Conservation (phyloP, 2,888 invertebrate genomes). For the Mallateleia sp. region DNA sequence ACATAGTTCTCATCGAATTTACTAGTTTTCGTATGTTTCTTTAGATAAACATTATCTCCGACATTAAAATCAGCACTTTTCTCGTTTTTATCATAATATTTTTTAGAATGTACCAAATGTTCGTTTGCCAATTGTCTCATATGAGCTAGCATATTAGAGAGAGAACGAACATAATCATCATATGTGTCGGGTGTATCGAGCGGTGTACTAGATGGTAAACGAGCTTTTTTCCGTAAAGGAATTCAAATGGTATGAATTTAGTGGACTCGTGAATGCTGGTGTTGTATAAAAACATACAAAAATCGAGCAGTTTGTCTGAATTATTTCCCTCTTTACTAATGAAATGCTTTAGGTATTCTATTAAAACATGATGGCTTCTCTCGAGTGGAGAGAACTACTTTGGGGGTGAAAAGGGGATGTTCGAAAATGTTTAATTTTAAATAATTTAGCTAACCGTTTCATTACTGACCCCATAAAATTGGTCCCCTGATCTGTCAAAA, state of each 20-base stretch:
- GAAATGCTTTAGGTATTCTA: conserved; percentile 26
- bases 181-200: background rate
- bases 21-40: no score
- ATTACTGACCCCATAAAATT: conserved; percentile 59
- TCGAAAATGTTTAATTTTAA: conserved; percentile 1
- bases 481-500: conserved; percentile 79
- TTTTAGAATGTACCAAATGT: background rate
- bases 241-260: conserved; percentile 49
- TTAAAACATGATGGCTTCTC: conserved; percentile 42
- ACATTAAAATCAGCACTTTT: background rate
- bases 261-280: conserved; percentile 24
- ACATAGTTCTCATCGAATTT: conserved; percentile 12
- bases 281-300: conserved; percentile 26
- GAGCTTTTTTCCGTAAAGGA: conserved; percentile 11
- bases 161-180: background rate
- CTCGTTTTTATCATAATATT: conserved; percentile 10
- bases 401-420: conserved; percentile 2
- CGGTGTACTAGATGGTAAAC: background rate
- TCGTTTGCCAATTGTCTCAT: background rate
- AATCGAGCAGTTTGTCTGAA: background rate
- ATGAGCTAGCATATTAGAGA: background rate
- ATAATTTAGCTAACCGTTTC: background rate
- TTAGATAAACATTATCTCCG: background rate
- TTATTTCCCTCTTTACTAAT: conserved; percentile 6
- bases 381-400: conserved; percentile 27